phyloP scores from a whole-genome alignment of 1,140 invertebrate species.

The Diuraphis noxia region DNA sequence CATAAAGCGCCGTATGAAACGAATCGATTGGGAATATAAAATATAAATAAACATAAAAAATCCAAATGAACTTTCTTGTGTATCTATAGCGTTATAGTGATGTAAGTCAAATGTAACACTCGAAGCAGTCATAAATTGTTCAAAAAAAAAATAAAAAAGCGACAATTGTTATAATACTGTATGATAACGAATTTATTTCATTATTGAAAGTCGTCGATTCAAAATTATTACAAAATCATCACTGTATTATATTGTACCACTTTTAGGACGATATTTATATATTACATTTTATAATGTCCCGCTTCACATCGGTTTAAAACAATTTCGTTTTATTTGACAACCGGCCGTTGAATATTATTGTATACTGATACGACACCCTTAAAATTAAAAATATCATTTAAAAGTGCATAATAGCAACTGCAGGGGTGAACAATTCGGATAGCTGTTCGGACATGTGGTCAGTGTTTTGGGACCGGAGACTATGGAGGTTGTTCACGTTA shows the following conservation, averaged over 20 bases:
- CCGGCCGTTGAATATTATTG: too few species aligned
- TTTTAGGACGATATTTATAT: background rate
- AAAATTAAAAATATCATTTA: background rate
- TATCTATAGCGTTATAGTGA: background rate
- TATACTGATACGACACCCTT: background rate
- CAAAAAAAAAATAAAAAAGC: too few species aligned
- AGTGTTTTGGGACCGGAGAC: background rate
- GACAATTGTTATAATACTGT: too few species aligned
- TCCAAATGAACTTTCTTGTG: background rate
- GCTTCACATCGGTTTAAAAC: background rate
- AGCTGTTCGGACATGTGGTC: background rate
- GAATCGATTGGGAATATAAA: background rate
- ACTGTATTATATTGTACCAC: background rate
- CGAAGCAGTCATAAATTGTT: background rate
- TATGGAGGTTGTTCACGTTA: background rate
- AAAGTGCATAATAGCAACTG: background rate
- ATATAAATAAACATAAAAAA: background rate
- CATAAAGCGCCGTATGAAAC: background rate
- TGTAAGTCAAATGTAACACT: background rate
- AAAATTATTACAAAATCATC: background rate
- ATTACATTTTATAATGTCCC: background rate
- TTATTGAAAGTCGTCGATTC: background rate
- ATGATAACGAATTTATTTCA: too few species aligned
- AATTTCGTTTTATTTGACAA: background rate
- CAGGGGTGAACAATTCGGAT: background rate